Percentiles rank a stretch among this genome's conserved stretches.
Conservation (phyloP, 2,888 invertebrate genomes). For the Priocnemis perturbator region DNA sequence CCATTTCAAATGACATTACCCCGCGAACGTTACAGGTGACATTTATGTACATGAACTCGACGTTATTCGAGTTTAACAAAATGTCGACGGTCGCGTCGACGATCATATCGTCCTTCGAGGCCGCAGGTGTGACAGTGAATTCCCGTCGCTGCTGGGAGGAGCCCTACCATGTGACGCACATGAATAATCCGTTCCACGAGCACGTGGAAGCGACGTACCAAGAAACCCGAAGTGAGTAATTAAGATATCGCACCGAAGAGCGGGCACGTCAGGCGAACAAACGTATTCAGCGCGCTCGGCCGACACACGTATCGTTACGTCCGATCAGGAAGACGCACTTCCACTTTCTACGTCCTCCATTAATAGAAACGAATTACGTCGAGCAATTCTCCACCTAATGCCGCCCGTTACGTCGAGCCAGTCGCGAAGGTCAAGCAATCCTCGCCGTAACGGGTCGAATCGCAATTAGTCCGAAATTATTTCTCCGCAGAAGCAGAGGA, state of each 20-base stretch:
- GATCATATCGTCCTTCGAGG: slow-evolving; percentile 83
- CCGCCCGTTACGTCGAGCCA: too few species aligned
- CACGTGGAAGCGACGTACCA: slow-evolving; percentile 88
- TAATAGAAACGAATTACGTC: too few species aligned
- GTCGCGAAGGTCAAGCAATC: too few species aligned
- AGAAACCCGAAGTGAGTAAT: slow-evolving; percentile 90
- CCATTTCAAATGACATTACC: neutral
- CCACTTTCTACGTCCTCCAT: too few species aligned
- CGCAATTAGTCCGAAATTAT: too few species aligned
- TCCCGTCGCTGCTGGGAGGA: slow-evolving; percentile 81
- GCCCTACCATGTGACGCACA: slow-evolving; percentile 88
- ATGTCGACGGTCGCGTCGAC: slow-evolving; percentile 82
- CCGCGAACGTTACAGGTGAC: slow-evolving; percentile 81
- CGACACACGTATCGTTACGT: too few species aligned
- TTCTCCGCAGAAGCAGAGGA: too few species aligned
- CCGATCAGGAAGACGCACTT: too few species aligned
- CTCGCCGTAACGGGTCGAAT: too few species aligned
- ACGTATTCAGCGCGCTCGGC: too few species aligned
- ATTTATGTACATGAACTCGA: slow-evolving; percentile 88
- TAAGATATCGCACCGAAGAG: neutral
- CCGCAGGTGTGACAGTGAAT: slow-evolving; percentile 84
- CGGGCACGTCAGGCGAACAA: too few species aligned
- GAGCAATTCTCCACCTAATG: too few species aligned
- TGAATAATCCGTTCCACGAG: slow-evolving; percentile 89
- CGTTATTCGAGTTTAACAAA: slow-evolving; percentile 84